Percentiles rank a stretch among this genome's conserved stretches.
phyloP scores from a whole-genome alignment of 2,888 invertebrate species.

The Acheta domesticus region DNA sequence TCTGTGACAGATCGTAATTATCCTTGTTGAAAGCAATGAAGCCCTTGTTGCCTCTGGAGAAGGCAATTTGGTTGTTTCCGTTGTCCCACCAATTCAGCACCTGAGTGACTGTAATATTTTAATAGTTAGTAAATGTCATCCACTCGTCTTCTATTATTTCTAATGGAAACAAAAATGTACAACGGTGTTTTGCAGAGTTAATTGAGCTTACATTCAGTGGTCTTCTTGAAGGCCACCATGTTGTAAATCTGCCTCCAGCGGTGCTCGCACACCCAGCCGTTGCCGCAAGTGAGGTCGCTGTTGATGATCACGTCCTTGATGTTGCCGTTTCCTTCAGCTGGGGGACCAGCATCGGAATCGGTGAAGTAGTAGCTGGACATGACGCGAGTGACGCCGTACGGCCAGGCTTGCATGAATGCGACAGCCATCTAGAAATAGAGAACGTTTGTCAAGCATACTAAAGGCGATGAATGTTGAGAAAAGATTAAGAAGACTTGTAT shows the following conservation, averaged over 20 bases:
- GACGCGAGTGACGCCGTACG: constrained; percentile 72
- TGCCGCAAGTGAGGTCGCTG: constrained; percentile 61
- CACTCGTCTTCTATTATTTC: no score
- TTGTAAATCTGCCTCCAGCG: constrained; percentile 77
- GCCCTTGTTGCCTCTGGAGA: neutral
- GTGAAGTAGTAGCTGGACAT: constrained; percentile 82
- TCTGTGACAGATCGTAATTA: neutral
- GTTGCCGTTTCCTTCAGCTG: constrained; percentile 60
- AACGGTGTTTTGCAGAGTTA: no score
- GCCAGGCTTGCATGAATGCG: constrained; percentile 83
- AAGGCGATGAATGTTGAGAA: neutral
- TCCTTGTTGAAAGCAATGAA: constrained; percentile 22
- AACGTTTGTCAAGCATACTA: constrained; percentile 34
- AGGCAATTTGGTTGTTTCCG: constrained; percentile 22
- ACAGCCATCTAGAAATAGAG: constrained; percentile 59
- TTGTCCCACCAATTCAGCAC: constrained; percentile 22
- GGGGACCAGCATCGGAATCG: constrained; percentile 60
- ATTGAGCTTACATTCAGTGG: constrained; percentile 49
- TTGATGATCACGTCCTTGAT: constrained; percentile 64
- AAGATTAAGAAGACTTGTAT: neutral
- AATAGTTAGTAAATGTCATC: no score
- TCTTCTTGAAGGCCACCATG: constrained; percentile 75
- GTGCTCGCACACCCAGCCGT: constrained; percentile 82
- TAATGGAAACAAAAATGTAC: no score
- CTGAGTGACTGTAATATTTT: neutral